Evolutionary conservation across 2,797 vertebrate genomes (phyloP), one percentile per base, ranked within the genome.

Genomic region (Coilia nasus): DNA sequence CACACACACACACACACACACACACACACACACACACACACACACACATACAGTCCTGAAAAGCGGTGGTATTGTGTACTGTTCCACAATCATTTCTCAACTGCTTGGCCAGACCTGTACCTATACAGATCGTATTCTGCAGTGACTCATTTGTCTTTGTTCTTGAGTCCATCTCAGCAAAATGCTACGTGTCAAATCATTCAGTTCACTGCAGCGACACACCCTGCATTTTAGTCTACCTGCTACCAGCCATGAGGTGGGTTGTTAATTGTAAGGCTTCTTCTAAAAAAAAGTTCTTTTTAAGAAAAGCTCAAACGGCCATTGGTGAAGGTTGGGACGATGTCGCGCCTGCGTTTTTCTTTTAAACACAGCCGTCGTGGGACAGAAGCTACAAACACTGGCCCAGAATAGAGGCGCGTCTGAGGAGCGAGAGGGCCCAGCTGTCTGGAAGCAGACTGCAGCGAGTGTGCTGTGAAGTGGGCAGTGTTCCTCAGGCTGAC

Each of bases 131-230:
- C 50, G 14, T 14, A 19, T 23, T 35, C 14, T 15, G 14, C 64
- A 75, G 17, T 78, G 71, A 78, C 31, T 78, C 17, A 78, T 78
- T 78, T 44, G 0, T 78, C 71, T 78, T 78, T 78, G 71, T 78
- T 78, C 71, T 78, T 6, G 6, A 21, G 71, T 21, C 71, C 71
- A 44, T 78, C 71, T 44, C 19, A 41, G 17, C 71, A 41, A 78
- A 59, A 31, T 17, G 71, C 35, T 78, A n/a, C 71, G 19, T 78
- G 35, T n/a, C 35, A 44, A 41, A 44, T 78, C 17, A 2, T 21
- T 78, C 1, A 41, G 31, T 44, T 54, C 50, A 9, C 31, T 21
- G 31, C 19, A 5, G 31, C 35, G 35, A 7, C 71, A 44, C 71
- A 78, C 71, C 71, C 71, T 78, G 71, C 71, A 54, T 44, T 4